Base-by-base conservation (phyloP, 1,140 invertebrate species). In the Psix sp. region DNA sequence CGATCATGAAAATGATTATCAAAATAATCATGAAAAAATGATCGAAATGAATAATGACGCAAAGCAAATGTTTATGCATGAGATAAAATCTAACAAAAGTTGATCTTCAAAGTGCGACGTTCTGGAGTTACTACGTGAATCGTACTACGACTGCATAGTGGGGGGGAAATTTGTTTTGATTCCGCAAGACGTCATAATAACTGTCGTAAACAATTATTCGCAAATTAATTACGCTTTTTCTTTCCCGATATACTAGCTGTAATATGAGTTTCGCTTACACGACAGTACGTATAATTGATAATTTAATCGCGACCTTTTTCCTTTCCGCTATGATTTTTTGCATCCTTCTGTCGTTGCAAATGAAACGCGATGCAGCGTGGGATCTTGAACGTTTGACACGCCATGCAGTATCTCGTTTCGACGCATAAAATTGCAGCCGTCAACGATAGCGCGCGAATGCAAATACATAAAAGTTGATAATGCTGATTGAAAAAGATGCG, bases 351-450 rank as follows among this genome's bases (percentile, higher is more conserved):
- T 18, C 33, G 20, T 26, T 45, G 33, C 16, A 31, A 42, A 38
- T 43, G 54, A 51, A 59, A 68, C 65, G 65, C 48, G 36, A 33
- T 24, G 40, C 42, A 57, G 33, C 52, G 62, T 66, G 49, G 45
- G 65, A 68, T 74, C 72, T 74, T 74, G 72, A 74, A 74, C 65
- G 72, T 70, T 74, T 74, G 72, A 74, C 72, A 74, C 40, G 65
- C 52, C 52, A 68, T 33, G 36, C 52, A 29, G 39, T 74, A 74
- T 74, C 63, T 57, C 63, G 43, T 43, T 48, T 57, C 40, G 40
- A 62, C 52, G 63, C 52, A 54, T 54, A 70, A 74, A 65, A 68
- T 49, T 60, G 52, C 65, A 59, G 26, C 31, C 26, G 21, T 35
- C 20, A 18, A 31, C 36, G 65, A 63, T 70, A 70, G 43, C 29